A percentile compares a stretch with the other conserved stretches of the same genome.
Evolutionary conservation across 1,140 invertebrate species (phyloP).

Genomic region (Stenopsyche tienmushanensis): DNA sequence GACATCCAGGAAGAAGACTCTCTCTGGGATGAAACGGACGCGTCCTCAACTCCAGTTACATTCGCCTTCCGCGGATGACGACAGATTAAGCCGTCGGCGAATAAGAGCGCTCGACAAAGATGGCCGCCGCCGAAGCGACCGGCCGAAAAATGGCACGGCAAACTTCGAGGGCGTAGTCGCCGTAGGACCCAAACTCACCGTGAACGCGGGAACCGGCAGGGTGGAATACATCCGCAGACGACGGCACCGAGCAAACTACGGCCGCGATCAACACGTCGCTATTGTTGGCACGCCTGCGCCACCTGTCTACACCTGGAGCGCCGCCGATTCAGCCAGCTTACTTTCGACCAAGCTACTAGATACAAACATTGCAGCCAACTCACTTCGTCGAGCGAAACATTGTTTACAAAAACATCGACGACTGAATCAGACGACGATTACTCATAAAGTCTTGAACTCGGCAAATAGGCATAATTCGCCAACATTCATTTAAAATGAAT

Average conservation of each 20-base stretch:
- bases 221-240: neutral
- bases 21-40: neutral
- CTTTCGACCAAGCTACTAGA: too few relatives aligned
- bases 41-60: too few relatives aligned
- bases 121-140: slow-evolving; percentile 3
- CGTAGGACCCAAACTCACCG: neutral
- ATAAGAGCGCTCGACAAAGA: neutral
- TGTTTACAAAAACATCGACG: too few relatives aligned
- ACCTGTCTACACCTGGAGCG: neutral
- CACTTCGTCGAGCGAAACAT: too few relatives aligned
- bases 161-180: neutral
- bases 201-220: neutral
- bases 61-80: too few relatives aligned
- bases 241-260: neutral
- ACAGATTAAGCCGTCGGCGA: neutral
- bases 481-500: neutral
- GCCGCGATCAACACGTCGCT: slow-evolving; percentile 14
- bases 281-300: slow-evolving; percentile 10
- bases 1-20: too few relatives aligned
- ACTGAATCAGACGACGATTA: too few relatives aligned
- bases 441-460: too few relatives aligned
- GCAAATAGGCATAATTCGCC: neutral
- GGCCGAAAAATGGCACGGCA: neutral
- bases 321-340: neutral
- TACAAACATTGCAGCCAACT: too few relatives aligned